Percentiles rank a stretch among this genome's conserved stretches.
Conservation (phyloP, 1,140 invertebrate species). For the Centruroides vittatus region DNA sequence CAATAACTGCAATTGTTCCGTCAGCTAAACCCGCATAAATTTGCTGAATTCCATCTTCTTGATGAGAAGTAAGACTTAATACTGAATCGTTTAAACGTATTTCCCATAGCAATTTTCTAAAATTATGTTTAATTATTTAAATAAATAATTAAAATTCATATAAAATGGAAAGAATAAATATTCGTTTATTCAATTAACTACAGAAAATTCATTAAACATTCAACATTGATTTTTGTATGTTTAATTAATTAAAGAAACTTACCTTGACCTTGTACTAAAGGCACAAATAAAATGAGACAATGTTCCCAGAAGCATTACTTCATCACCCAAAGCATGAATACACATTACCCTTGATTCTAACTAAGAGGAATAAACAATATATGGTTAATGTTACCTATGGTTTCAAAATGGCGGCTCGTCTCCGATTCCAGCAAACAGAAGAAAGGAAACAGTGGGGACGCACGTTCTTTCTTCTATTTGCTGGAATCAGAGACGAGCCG, state of each 20-base stretch:
- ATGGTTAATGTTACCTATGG: too few relatives aligned
- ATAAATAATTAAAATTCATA: too few relatives aligned
- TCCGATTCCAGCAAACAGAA: too few relatives aligned
- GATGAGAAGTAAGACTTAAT: conserved; percentile 27
- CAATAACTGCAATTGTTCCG: conserved; percentile 37
- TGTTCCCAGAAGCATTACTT: conserved; percentile 32
- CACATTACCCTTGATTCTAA: conserved; percentile 35
- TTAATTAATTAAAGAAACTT: conserved; percentile 1
- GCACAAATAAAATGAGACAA: conserved; percentile 33
- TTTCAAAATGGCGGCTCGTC: too few relatives aligned
- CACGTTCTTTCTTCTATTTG: too few relatives aligned
- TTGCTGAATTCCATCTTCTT: conserved; percentile 24
- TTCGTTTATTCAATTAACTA: too few relatives aligned
- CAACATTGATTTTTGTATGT: too few relatives aligned
- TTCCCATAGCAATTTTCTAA: conserved; percentile 31
- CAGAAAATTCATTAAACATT: too few relatives aligned
- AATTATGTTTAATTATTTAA: conserved; percentile 2
- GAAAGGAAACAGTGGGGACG: too few relatives aligned
- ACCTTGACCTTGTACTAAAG: conserved; percentile 23
- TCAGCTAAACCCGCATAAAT: conserved; percentile 36
- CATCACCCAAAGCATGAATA: conserved; percentile 25
- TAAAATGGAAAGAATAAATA: too few relatives aligned
- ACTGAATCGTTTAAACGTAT: conserved; percentile 35
- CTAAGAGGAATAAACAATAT: conserved; percentile 19
- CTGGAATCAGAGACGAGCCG: too few relatives aligned